A percentile compares a stretch with the other conserved stretches of the same genome.
These are phyloP conservation scores for Chorisops tibialis DNA, from an alignment of 2,888 invertebrate species.

Conservation along the genomic window DNA sequence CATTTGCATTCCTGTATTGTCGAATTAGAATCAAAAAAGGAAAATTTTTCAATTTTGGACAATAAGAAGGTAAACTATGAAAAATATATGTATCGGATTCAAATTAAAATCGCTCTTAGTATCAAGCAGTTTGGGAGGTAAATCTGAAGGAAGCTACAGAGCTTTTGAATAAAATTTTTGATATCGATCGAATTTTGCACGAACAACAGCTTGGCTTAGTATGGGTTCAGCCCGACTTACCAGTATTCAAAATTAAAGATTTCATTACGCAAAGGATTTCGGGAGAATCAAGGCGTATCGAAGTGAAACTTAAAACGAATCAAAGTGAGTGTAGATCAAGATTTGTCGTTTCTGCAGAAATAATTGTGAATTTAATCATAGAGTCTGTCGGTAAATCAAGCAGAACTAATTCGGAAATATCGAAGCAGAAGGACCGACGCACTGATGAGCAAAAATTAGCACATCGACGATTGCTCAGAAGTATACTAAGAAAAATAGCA, in stretches of 20 bases:
- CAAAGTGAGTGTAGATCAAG: no score
- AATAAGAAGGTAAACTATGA: constrained; percentile 57
- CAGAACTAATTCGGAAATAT: no score
- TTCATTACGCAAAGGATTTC: constrained; percentile 38
- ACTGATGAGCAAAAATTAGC: constrained; percentile 32
- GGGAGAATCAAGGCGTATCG: no score
- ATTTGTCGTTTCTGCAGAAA: no score
- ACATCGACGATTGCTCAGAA: constrained; percentile 53
- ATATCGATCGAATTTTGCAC: constrained; percentile 60
- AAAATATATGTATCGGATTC: no score
- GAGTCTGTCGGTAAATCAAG: no score
- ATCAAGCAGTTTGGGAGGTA: constrained; percentile 59
- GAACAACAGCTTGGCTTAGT: constrained; percentile 61
- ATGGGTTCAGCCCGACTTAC: constrained; percentile 55
- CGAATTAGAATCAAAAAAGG: constrained; percentile 67
- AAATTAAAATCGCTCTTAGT: constrained; percentile 32
- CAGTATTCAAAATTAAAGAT: constrained; percentile 50
- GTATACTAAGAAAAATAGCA: constrained; percentile 64
- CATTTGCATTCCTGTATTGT: constrained; percentile 64
- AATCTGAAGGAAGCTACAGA: constrained; percentile 56
- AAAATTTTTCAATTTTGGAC: constrained; percentile 62
- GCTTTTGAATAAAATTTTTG: constrained; percentile 56
- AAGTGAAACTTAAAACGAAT: no score
- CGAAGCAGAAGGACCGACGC: constrained; percentile 14
- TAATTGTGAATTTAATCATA: no score